phyloP scores from a whole-genome alignment of 2,888 invertebrate genomes.

The Limnephilus marmoratus region DNA sequence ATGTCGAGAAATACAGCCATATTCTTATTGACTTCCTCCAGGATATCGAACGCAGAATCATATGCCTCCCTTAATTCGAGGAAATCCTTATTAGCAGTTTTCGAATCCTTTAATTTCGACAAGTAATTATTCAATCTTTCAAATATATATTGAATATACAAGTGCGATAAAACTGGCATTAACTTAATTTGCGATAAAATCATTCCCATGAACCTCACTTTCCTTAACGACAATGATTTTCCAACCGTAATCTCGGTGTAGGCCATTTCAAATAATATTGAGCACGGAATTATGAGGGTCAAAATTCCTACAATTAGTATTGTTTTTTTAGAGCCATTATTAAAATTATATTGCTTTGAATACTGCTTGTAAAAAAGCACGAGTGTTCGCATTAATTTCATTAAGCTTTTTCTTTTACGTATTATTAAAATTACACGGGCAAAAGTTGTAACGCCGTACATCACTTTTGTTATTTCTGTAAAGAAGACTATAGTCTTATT shows the following conservation, averaged over 20 bases:
- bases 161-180: conserved; percentile 32
- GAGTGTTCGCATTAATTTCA: conserved; percentile 1
- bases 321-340: conserved; percentile 21
- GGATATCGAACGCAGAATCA: conserved; percentile 30
- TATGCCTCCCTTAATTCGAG: conserved; percentile 40
- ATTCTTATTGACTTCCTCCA: conserved; percentile 48
- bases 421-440: conserved; percentile 14
- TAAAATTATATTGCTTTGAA: conserved; percentile 46
- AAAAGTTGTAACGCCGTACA: conserved; percentile 32
- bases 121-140: conserved; percentile 49
- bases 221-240: too few species aligned
- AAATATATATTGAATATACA: conserved; percentile 44
- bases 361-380: conserved; percentile 43
- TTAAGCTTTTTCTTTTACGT: conserved; percentile 36
- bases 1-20: neutral
- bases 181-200: conserved; percentile 19
- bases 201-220: neutral
- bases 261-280: neutral
- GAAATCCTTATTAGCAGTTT: neutral
- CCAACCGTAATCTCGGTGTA: neutral
- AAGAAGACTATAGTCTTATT: conserved; percentile 54
- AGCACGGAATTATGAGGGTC: neutral
- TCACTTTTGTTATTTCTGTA: conserved; percentile 14
- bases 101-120: conserved; percentile 21
- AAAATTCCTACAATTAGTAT: neutral